These are phyloP conservation scores for Drosophila fungiperda DNA, from an alignment of 2,888 invertebrate species.

Conservation along the genomic window DNA sequence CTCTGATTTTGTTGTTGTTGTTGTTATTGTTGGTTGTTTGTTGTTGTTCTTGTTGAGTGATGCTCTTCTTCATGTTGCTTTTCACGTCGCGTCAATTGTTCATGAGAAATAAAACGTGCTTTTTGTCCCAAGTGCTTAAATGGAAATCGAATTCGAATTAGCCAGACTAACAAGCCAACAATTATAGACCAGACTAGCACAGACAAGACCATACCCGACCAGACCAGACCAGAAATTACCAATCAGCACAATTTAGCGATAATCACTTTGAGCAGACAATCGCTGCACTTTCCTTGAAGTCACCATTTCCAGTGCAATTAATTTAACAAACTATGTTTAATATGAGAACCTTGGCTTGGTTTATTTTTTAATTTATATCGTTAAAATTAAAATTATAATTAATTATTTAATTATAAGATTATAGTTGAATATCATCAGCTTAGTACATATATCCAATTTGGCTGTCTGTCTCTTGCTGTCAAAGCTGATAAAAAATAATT, in stretches of 20 bases:
- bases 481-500: constrained; percentile 69
- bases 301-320: constrained; percentile 1
- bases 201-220: not conserved
- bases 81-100: constrained; percentile 62
- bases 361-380: not conserved
- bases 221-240: constrained; percentile 18
- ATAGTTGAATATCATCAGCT: not conserved
- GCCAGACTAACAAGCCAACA: constrained; percentile 70
- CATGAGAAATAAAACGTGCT: constrained; percentile 74
- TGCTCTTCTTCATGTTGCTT: constrained; percentile 27
- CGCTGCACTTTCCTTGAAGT: not conserved
- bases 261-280: constrained; percentile 18
- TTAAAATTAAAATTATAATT: not conserved
- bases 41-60: constrained; percentile 34
- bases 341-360: not conserved
- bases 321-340: not conserved
- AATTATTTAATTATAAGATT: not conserved
- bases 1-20: constrained; percentile 34
- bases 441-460: not conserved
- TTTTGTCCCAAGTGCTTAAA: constrained; percentile 66
- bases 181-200: constrained; percentile 43
- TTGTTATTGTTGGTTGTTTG: constrained; percentile 7
- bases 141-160: constrained; percentile 75
- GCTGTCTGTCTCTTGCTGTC: constrained; percentile 21
- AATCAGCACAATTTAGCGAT: constrained; percentile 29